Conservation (phyloP, 2,113 vertebrate species). For the Dipodomys merriami region DNA sequence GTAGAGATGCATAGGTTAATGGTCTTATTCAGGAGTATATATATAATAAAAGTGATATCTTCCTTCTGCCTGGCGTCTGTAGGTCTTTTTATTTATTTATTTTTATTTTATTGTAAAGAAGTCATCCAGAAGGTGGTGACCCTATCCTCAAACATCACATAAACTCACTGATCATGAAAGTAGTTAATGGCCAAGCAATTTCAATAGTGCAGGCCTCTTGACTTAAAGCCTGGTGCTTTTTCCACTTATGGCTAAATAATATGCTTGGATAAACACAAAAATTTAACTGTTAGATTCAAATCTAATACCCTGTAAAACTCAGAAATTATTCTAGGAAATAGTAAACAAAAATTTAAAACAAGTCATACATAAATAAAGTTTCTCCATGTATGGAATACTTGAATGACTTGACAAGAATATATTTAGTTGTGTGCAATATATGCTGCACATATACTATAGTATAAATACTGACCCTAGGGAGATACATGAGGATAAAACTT, state of each 20-base stretch:
- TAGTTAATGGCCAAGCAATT: neutral
- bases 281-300: neutral
- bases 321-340: slow-evolving; percentile 2
- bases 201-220: neutral
- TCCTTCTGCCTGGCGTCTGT: neutral
- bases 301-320: neutral
- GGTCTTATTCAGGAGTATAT: neutral
- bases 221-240: neutral
- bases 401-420: slow-evolving; percentile 33
- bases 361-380: slow-evolving; percentile 9
- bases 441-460: neutral
- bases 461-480: neutral
- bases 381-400: neutral
- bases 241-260: neutral
- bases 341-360: slow-evolving; percentile 4
- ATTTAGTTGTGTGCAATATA: neutral
- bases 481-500: slow-evolving; percentile 51
- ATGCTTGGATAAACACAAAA: neutral
- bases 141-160: neutral
- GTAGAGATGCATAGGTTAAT: too few species aligned
- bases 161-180: neutral
- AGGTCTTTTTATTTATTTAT: neutral
- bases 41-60: neutral
- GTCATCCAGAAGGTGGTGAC: neutral
- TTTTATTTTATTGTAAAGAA: neutral